Base-by-base conservation (phyloP, 2,797 vertebrate genomes). In the Podargus strigoides region DNA sequence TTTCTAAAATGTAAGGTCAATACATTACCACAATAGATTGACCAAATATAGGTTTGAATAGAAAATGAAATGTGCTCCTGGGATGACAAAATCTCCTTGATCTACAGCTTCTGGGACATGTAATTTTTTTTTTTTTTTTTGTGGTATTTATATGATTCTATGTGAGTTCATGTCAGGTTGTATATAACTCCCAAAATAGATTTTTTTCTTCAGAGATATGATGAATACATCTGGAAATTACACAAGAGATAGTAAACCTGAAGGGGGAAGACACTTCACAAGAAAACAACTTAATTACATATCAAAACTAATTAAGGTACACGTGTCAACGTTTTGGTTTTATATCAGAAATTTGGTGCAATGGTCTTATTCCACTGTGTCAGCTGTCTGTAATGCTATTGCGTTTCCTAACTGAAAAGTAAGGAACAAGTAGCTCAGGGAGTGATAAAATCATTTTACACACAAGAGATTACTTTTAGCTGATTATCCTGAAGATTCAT, bases 231-330 rank as follows among this genome's bases (percentile, higher is more conserved):
- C 50, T 72, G 49, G 64, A 80, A 85, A 91, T 90, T 52, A 63
- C 70, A 85, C 55, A 66, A 36, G 80, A 93, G 74, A 73, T 55
- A 64, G 24, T 70, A 93, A 88, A 90, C 9, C 27, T 93, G 63
- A 95, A 93, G 39, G 58, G 52, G 24, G 24, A 87, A 67, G 52
- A 64, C 34, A 87, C n/a, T 76, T 93, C 52, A 59, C 67, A 86
- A 85, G 56, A 85, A 95, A 95, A 87, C 63, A 94, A 82, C 75
- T 94, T 95, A 96, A 96, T 93, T 94, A 89, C 63, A 60, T 63
- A 82, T 79, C 63, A 87, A 85, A 90, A 85, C 56, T 94, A 93
- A 96, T 96, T 95, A 95, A 95, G 94, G 85, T 47, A 90, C 34
- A 76, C 66, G 49, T 91, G 89, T 88, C 52, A 85, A 69, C 23